phyloP scores from a whole-genome alignment of 35 echinoderm and acorn worm species.

The Ophioderma brevispina region DNA sequence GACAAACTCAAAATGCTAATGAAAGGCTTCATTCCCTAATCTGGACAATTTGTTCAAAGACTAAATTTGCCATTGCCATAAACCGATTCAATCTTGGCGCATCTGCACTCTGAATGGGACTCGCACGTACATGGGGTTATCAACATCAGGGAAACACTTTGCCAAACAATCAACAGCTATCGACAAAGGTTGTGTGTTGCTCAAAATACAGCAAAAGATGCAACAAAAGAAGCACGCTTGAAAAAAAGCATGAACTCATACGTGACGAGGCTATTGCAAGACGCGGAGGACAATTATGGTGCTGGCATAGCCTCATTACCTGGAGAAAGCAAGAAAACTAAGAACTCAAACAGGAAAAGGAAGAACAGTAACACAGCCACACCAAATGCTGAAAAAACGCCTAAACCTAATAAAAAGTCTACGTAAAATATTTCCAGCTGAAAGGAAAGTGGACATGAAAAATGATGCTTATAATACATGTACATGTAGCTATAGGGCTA shows the following conservation, averaged over 20 bases:
- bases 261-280: too few relatives aligned
- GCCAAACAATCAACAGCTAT: not conserved
- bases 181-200: not conserved
- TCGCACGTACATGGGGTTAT: not conserved
- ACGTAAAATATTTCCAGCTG: not conserved
- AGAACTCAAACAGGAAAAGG: not conserved
- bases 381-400: not conserved
- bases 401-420: not conserved
- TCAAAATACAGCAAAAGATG: not conserved
- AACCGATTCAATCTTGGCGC: not conserved
- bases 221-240: not conserved
- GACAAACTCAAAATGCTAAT: not conserved
- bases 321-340: not conserved
- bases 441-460: too few relatives aligned
- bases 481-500: too few relatives aligned
- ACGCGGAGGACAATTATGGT: too few relatives aligned
- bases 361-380: not conserved
- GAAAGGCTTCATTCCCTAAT: not conserved
- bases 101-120: not conserved
- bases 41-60: not conserved
- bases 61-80: not conserved
- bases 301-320: too few relatives aligned
- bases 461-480: too few relatives aligned
- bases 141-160: not conserved
- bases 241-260: not conserved